Evolutionary conservation across 1,140 invertebrate species (phyloP), one percentile per base, ranked within the genome.

Genomic region (Zaprionus capensis): DNA sequence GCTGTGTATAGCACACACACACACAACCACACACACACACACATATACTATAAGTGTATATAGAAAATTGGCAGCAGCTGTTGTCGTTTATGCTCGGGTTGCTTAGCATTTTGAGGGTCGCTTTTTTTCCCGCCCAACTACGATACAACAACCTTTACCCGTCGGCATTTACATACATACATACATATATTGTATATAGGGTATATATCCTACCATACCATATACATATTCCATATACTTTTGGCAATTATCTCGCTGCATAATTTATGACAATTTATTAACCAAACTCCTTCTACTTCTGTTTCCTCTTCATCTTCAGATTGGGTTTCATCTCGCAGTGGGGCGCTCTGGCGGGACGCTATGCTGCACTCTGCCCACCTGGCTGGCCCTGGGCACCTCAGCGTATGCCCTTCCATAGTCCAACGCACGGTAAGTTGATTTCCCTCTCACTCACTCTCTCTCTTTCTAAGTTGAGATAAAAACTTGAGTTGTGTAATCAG

Each of bases 241-340:
- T 64, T 20, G 22, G 53, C 79, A 79, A 86, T 79, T 66, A 72
- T 74, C 67, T 61, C 51, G 36, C 57, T 87, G 67, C 73, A 80
- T 88, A 76, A 76, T 81, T 90, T 71, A 87, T 80, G 71, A 55
- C 74, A 55, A 58, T 64, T 67, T 78, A 80, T 59, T 82, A 81
- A 91, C 57, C 75, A 24, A 34, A 55, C 7, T 6, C 7, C 6
- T 67, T 28, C 6, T 2, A 2, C 38, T 66, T 41, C 3, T 72
- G n/a, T 22, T 15, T 74, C 56, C 56, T 75, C 41, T 34, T 36
- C 65, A 73, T 53, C 44, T 86, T 95, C 94, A 97, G 96, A 93
- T 94, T 97, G 93, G 96, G 96, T 64, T 94, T 97, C 73, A 97
- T 97, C 93, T 96, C 96, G 22, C 96, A 95, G 92, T 96, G 94